Percentiles rank a stretch among this genome's conserved stretches.
Conservation (phyloP, 2,888 invertebrate genomes). For the Vesta saturnalis region DNA sequence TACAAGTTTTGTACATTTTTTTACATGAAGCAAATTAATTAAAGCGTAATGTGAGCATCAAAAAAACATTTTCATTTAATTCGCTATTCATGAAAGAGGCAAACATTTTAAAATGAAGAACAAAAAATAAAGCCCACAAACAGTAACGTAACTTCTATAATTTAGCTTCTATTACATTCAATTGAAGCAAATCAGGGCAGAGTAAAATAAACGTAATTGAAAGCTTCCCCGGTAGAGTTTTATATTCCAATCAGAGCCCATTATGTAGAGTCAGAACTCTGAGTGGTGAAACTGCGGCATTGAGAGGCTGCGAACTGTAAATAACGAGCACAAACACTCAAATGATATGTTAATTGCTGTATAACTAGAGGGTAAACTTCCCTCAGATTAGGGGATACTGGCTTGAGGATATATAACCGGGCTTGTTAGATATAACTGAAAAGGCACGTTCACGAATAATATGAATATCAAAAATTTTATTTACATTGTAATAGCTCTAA, state of each 20-base stretch:
- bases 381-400: constrained; percentile 46
- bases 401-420: constrained; percentile 51
- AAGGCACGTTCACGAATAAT: constrained; percentile 60
- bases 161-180: constrained; percentile 50
- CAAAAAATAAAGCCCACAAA: constrained; percentile 25
- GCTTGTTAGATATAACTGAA: constrained; percentile 54
- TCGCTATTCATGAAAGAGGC: constrained; percentile 30
- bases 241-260: constrained; percentile 56
- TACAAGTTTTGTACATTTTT: background rate
- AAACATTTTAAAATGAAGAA: constrained; percentile 33
- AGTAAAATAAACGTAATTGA: constrained; percentile 55
- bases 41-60: constrained; percentile 7
- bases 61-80: constrained; percentile 24
- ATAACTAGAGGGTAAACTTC: constrained; percentile 57
- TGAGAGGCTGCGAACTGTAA: constrained; percentile 50
- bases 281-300: constrained; percentile 45
- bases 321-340: constrained; percentile 57
- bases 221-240: constrained; percentile 50
- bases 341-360: constrained; percentile 60
- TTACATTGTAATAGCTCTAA: constrained; percentile 47
- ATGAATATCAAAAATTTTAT: constrained; percentile 56
- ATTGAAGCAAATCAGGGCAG: constrained; percentile 51
- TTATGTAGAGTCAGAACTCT: constrained; percentile 47
- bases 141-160: constrained; percentile 42
- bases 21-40: background rate